Percentiles rank a stretch among this genome's conserved stretches.
These are phyloP conservation scores for Pristionchus maxplancki DNA, from an alignment of 2,888 invertebrate species.

Conservation along the genomic window DNA sequence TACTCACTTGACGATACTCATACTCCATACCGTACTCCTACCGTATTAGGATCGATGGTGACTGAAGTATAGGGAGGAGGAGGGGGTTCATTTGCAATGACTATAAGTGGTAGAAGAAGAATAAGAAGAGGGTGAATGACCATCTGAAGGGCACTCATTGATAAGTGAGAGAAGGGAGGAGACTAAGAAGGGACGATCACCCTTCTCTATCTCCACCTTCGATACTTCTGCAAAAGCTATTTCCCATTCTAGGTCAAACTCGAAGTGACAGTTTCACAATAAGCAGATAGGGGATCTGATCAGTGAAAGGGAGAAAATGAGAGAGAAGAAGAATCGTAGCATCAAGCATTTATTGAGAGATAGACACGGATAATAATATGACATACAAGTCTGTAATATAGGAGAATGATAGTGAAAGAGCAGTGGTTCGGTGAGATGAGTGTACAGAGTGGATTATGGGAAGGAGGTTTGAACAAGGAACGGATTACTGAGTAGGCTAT, in stretches of 20 bases:
- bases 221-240: not conserved
- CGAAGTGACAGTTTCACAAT: not conserved
- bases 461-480: not conserved
- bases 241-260: not conserved
- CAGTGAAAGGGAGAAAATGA: not conserved
- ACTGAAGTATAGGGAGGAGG: not conserved
- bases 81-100: not conserved
- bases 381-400: not conserved
- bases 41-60: constrained; percentile 30
- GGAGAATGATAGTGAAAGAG: not conserved
- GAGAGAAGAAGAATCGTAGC: not conserved
- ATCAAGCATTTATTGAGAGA: constrained; percentile 1
- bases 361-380: not conserved
- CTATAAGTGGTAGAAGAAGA: not conserved
- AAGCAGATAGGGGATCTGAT: not conserved
- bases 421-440: not conserved
- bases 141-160: not conserved
- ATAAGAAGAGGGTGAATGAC: not conserved
- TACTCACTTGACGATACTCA: constrained; percentile 19
- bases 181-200: not conserved
- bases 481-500: not conserved
- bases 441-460: not conserved
- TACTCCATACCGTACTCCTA: constrained; percentile 47
- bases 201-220: not conserved
- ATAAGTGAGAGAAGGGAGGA: not conserved